Base-by-base conservation (phyloP, 1,140 invertebrate genomes). In the Hycleus cichorii region DNA sequence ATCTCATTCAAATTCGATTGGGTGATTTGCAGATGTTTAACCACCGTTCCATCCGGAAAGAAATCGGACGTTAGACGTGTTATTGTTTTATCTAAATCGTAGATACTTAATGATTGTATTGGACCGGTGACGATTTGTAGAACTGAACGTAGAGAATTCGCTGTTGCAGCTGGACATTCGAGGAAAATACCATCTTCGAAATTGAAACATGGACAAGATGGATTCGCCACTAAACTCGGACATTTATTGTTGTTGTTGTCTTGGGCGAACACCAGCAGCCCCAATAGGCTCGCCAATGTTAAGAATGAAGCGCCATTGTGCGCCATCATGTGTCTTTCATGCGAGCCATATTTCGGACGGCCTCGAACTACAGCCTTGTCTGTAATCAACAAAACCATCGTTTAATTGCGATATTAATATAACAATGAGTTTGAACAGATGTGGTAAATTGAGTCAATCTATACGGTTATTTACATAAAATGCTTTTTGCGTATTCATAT, bases 151-250 rank as follows among this genome's bases (percentile, higher is more conserved):
- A 80, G 63, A 10, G 77, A 78, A 24, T 75, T 64, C 3, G 73
- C 70, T n/a, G 84, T 85, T 4, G 86, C 86, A 53, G 83, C 87
- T 11, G 90, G 87, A 72, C 92, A 95, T 75, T 95, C 91, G 62
- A 95, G 78, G 76, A 91, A 92, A 49, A 94, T 80, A 27, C 90
- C 91, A 76, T 93, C 90, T 72, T 93, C 89, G 72, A 93, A 90
- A 75, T 89, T 89, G 78, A 93, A 93, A 75, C 92, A 95, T 0
- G 90, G 87, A 76, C 92, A 95, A 63, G 83, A 83, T 10, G 86
- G 84, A 69, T 85, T 88, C 62, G 84, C 82, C 62, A 82, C 75
- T 64, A 85, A 80, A 63, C 79, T 83, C 40, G 88, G 88, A 69
- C 88, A 90, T 53, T 66, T 42, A 7, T 6, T 39, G 6, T 6